A percentile compares a stretch with the other conserved stretches of the same genome.
Conservation (phyloP, 2,888 invertebrate species). For the Chalcosyrphus nemorum region DNA sequence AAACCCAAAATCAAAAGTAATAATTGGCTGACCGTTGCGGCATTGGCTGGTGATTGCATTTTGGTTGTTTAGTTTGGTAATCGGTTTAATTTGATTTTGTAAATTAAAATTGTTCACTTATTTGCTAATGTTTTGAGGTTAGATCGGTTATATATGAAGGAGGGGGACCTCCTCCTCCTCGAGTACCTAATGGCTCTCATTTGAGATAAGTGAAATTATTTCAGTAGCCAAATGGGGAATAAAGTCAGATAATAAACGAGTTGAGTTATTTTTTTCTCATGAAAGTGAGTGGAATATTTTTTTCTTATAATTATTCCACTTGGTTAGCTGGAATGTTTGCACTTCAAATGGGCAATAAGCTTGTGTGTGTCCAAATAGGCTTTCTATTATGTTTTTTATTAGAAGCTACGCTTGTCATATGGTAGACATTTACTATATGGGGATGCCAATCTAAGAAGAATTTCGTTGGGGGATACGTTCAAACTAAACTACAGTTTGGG, state of each 20-base stretch:
- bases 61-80: conserved; percentile 69
- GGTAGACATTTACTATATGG: too few species aligned
- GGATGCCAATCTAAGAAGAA: too few species aligned
- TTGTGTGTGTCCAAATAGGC: too few species aligned
- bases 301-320: not conserved
- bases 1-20: conserved; percentile 58
- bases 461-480: too few species aligned
- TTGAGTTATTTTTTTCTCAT: not conserved
- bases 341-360: too few species aligned
- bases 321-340: not conserved
- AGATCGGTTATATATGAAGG: not conserved
- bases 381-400: too few species aligned
- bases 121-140: conserved; percentile 61
- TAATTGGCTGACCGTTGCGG: conserved; percentile 66
- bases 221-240: conserved; percentile 34
- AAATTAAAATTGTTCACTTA: conserved; percentile 71
- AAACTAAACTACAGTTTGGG: too few species aligned
- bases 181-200: conserved; percentile 51
- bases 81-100: conserved; percentile 62
- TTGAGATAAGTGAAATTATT: conserved; percentile 50
- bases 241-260: not conserved
- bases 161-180: too few species aligned
- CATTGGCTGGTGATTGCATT: conserved; percentile 67
- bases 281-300: not conserved
- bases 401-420: too few species aligned